Conservation (phyloP, 2,888 invertebrate genomes). For the Amblyjoppa fuscipennis region DNA sequence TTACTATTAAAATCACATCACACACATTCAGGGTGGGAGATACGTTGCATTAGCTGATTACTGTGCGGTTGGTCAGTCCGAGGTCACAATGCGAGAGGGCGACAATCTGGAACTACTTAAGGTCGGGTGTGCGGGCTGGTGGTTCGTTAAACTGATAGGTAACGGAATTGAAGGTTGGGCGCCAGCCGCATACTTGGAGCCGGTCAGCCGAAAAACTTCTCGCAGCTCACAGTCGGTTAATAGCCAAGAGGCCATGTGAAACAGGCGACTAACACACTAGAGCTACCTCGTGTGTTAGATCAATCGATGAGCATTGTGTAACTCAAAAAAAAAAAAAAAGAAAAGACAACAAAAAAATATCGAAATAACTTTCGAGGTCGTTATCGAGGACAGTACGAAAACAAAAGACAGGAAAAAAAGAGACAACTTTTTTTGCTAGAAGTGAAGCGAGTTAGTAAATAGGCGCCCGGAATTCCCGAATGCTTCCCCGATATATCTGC, state of each 20-base stretch:
- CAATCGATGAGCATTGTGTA: conserved; percentile 39
- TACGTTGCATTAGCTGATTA: conserved; percentile 97
- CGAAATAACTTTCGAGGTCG: conserved; percentile 29
- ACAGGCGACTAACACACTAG: conserved; percentile 84
- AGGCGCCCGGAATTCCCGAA: conserved; percentile 42
- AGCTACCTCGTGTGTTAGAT: conserved; percentile 79
- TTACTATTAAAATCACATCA: conserved; percentile 50
- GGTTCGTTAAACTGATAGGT: conserved; percentile 95
- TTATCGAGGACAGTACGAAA: conserved; percentile 36
- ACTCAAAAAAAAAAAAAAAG: conserved; percentile 8
- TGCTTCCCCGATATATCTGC: conserved; percentile 35
- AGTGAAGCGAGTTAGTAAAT: conserved; percentile 28
- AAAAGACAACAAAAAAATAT: conserved; percentile 16
- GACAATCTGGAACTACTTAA: conserved; percentile 96
- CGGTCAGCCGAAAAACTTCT: conserved; percentile 90
- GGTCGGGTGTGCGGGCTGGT: conserved; percentile 98
- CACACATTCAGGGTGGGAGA: conserved; percentile 89
- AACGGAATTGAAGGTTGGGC: conserved; percentile 95
- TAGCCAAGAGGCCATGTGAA: conserved; percentile 84
- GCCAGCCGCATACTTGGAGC: conserved; percentile 96
- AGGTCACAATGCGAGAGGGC: conserved; percentile 96
- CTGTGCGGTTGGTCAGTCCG: conserved; percentile 95
- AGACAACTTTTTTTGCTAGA: conserved; percentile 4
- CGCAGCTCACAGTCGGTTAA: conserved; percentile 88
- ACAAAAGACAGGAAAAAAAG: conserved; percentile 27